A percentile compares a stretch with the other conserved stretches of the same genome.
Conservation (phyloP, 2,797 vertebrate genomes). For the Liasis olivaceus region DNA sequence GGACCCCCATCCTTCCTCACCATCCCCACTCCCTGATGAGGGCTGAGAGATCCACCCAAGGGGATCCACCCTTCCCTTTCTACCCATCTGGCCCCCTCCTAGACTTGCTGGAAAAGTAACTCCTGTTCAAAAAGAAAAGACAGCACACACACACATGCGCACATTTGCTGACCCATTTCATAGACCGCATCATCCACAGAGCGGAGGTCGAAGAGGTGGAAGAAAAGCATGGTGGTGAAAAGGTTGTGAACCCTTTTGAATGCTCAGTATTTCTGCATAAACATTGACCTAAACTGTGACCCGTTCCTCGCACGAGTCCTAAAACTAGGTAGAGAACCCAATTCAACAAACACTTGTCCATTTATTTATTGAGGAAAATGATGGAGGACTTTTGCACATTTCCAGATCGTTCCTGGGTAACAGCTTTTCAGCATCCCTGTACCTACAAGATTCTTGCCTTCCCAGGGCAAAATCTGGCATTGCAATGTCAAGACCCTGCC, state of each 20-base stretch:
- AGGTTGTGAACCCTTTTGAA: neutral
- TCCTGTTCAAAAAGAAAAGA: neutral
- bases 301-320: neutral
- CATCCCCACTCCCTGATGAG: neutral
- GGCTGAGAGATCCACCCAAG: neutral
- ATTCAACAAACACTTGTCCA: neutral
- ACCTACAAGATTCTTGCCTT: neutral
- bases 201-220: neutral
- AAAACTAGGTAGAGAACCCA: neutral
- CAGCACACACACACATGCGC: neutral
- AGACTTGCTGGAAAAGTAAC: neutral
- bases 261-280: neutral
- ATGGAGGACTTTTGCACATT: neutral
- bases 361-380: neutral
- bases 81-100: neutral
- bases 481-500: no score
- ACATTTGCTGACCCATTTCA: neutral
- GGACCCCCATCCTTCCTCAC: neutral
- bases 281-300: neutral
- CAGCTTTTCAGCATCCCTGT: neutral
- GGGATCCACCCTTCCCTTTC: neutral
- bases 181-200: neutral
- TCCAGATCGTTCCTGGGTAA: neutral
- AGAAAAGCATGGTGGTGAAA: neutral
- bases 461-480: no score